Evolutionary conservation across 2,113 vertebrate genomes (phyloP).

Genomic region (Chloroceryle aenea): DNA sequence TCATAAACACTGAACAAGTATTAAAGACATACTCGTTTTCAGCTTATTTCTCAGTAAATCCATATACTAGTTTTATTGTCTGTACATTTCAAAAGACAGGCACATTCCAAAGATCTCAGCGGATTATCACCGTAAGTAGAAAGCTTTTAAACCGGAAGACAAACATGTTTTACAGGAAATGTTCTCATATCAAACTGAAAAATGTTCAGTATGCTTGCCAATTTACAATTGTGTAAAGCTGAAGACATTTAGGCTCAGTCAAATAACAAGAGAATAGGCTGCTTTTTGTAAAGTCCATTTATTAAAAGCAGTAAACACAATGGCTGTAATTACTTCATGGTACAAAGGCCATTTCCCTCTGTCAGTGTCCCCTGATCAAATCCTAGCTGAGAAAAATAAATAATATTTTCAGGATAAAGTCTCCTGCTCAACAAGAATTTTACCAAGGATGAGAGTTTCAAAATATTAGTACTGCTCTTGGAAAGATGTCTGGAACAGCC

Average conservation of each 20-base stretch:
- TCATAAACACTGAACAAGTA: not conserved
- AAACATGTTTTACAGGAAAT: conserved; percentile 57
- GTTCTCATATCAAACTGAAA: conserved; percentile 55
- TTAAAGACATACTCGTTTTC: not conserved
- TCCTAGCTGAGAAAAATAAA: not conserved
- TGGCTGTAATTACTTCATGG: not conserved
- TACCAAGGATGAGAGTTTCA: not conserved
- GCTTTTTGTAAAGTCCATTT: conserved; percentile 18
- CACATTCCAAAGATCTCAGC: conserved; percentile 48
- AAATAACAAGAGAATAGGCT: conserved; percentile 5
- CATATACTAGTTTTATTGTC: conserved; percentile 18
- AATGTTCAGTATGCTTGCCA: conserved; percentile 53
- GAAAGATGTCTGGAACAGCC: not conserved
- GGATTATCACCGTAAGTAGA: conserved; percentile 23
- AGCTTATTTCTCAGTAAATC: not conserved
- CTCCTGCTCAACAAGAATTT: not conserved
- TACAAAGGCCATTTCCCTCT: not conserved
- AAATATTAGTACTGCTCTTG: not conserved
- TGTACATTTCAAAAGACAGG: not conserved
- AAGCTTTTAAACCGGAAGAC: conserved; percentile 4
- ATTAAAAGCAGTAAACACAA: conserved; percentile 14
- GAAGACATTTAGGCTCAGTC: conserved; percentile 18
- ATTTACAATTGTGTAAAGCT: conserved; percentile 23
- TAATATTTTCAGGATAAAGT: not conserved
- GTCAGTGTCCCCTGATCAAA: not conserved